Evolutionary conservation across 2,888 invertebrate genomes (phyloP).

Genomic region (Phaonia tiefii): DNA sequence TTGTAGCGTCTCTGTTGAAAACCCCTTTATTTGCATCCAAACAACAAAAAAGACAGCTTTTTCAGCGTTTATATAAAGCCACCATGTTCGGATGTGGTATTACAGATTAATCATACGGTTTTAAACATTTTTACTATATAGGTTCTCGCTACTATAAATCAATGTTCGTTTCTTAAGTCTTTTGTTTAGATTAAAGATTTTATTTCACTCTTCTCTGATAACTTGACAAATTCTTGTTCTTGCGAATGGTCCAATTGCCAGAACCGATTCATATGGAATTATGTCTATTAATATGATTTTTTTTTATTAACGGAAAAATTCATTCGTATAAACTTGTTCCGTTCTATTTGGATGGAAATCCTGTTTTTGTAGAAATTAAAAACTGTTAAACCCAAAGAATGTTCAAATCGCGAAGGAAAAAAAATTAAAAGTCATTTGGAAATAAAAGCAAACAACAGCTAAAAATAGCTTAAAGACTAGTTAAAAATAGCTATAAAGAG

Average conservation of each 20-base stretch:
- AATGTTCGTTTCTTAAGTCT: background rate
- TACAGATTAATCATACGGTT: too few species aligned
- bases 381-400: background rate
- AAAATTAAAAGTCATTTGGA: background rate
- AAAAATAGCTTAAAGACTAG: constrained; percentile 13
- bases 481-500: constrained; percentile 3
- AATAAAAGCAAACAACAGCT: constrained; percentile 1
- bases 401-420: background rate
- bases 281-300: background rate
- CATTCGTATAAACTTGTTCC: constrained; percentile 18
- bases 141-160: background rate
- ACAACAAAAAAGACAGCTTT: too few species aligned
- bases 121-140: too few species aligned
- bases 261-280: too few species aligned
- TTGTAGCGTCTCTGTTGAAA: too few species aligned
- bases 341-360: background rate
- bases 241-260: too few species aligned
- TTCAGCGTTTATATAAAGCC: too few species aligned
- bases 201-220: too few species aligned
- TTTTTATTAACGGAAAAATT: background rate
- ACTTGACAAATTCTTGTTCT: too few species aligned
- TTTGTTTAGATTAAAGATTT: too few species aligned
- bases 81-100: too few species aligned
- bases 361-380: background rate
- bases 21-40: too few species aligned